Evolutionary conservation across 2,888 invertebrate genomes (phyloP).

Genomic region (Latrodectus hesperus): DNA sequence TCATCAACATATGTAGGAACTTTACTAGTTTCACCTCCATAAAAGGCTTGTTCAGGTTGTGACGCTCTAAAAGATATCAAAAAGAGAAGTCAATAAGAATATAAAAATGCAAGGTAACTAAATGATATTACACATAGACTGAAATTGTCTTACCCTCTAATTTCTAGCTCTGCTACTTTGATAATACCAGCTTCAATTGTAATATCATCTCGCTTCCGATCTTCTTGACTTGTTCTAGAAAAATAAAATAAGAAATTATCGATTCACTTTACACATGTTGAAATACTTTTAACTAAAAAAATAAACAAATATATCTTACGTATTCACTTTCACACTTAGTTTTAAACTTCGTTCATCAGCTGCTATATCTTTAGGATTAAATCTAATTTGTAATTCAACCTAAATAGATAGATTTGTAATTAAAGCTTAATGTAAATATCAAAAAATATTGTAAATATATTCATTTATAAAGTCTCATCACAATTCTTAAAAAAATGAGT

Average conservation of each 20-base stretch:
- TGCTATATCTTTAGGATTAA: constrained; percentile 85
- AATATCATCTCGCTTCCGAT: constrained; percentile 71
- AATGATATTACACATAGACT: background rate
- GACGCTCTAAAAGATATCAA: constrained; percentile 71
- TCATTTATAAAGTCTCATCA: too few relatives aligned
- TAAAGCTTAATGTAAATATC: background rate
- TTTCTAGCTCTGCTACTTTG: constrained; percentile 74
- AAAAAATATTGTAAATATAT: background rate
- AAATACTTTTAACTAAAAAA: background rate
- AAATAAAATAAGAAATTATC: background rate
- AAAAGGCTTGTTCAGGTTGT: constrained; percentile 88
- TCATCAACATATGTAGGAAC: constrained; percentile 82
- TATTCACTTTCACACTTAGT: constrained; percentile 88
- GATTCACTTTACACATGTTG: background rate
- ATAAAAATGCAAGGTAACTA: background rate
- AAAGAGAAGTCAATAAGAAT: background rate
- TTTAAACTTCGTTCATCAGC: constrained; percentile 83
- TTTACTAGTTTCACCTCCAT: constrained; percentile 88
- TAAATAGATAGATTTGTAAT: constrained; percentile 11
- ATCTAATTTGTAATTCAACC: constrained; percentile 79
- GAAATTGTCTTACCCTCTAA: constrained; percentile 73
- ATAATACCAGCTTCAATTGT: constrained; percentile 73
- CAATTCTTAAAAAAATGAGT: too few relatives aligned
- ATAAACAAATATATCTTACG: constrained; percentile 80
- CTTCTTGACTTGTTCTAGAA: constrained; percentile 74